Evolutionary conservation across 2,113 vertebrate genomes (phyloP), one percentile per base, ranked within the genome.

Genomic region (Caretta caretta): DNA sequence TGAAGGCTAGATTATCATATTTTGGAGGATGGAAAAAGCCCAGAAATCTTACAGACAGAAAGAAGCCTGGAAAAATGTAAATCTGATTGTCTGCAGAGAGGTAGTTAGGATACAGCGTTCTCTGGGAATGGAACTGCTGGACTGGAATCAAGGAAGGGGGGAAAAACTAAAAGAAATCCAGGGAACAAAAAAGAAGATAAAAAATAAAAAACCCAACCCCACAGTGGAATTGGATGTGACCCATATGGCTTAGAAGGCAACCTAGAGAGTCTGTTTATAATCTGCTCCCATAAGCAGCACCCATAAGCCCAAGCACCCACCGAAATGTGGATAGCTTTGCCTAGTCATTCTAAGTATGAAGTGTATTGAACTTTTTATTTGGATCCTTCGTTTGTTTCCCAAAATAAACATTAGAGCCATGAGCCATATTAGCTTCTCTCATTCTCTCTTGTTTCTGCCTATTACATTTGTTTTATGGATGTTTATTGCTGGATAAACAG

Each of bases 121-220:
- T 59, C 75, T 50, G 87, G 69, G 95, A 87, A 97, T n/a, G 54
- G 87, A 92, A 90, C 86, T 65, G 84, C 86, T 89, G 94, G 88
- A 92, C 86, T 76, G 38, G 20, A 91, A 56, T 24, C 76, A 88
- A 91, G 42, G 1, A n/a, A 81, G 49, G 79, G 49, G 42, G 57
- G 57, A 86, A n/a, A 51, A 13, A 50, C 42, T 27, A 31, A 72
- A 9, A 84, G 80, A 89, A 87, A 90, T 72, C 65, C 59, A 69
- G 29, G 53, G 17, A 65, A 27, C n/a, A 72, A 57, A 31, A 19
- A 69, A 80, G 31, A 42, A 24, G 50, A 3, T 31, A 38, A 54
- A 38, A 72, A 49, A 35, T 31, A 51, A 91, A 95, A 91, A 54
- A 91, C 51, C 12, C 76, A 56, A 11, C 38, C 10, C 88, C 69